A percentile compares a stretch with the other conserved stretches of the same genome.
Evolutionary conservation across 2,888 invertebrate genomes (phyloP).

Genomic region (Leptopilina drosophilae): DNA sequence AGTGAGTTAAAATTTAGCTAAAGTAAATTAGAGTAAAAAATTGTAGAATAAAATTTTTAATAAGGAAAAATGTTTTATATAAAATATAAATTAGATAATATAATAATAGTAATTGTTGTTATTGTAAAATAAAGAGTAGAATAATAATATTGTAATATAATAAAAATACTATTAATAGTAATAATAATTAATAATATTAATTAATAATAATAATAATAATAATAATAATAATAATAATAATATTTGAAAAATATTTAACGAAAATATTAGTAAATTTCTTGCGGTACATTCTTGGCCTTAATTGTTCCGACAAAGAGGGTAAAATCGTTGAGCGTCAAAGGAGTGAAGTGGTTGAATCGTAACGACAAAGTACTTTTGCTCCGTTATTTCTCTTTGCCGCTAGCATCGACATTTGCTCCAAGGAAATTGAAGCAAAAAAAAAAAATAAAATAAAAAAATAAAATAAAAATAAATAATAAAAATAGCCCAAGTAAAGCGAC

Average conservation of each 20-base stretch:
- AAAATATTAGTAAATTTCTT: conserved; percentile 14
- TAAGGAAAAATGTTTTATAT: no score
- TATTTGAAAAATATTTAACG: neutral
- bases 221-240: neutral
- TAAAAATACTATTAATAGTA: neutral
- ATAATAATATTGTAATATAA: no score
- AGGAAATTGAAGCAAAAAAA: conserved; percentile 9
- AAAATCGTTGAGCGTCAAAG: conserved; percentile 32
- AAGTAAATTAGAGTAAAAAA: no score
- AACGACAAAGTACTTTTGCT: conserved; percentile 22
- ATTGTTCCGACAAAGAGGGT: conserved; percentile 7
- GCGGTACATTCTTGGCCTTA: neutral
- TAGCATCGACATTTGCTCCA: conserved; percentile 16
- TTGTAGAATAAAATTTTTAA: no score
- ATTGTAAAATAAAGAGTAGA: no score
- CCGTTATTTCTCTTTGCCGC: conserved; percentile 1
- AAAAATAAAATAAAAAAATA: neutral
- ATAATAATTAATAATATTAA: no score
- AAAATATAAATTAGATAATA: no score
- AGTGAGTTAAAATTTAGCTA: no score
- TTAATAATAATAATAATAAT: no score
- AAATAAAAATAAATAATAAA: neutral
- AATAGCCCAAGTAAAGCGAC: conserved; percentile 46
- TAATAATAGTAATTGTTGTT: no score
- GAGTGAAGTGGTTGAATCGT: conserved; percentile 30